Base-by-base conservation (phyloP, 2,888 invertebrate species). In the Sceliomorpha sp. region DNA sequence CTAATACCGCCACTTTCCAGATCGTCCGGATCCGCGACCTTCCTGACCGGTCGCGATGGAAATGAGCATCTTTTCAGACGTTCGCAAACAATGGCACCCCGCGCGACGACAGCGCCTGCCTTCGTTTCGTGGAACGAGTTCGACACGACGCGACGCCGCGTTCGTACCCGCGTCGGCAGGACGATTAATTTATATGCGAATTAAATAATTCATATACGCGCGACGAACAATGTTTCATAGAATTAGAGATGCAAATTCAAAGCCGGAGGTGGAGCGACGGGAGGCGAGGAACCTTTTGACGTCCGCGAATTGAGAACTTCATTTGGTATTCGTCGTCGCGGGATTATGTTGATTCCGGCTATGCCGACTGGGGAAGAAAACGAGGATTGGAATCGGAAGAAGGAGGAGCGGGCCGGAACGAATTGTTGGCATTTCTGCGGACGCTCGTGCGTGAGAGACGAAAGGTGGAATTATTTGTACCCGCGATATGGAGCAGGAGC, bases 171-270 rank as follows among this genome's bases (percentile, higher is more conserved):
- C n/a, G 42, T 55, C 32, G 26, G n/a, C 37, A 26, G 50, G 44
- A 3, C 50, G 51, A 47, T 53, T 24, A 42, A 60, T 68, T 60
- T 48, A n/a, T 45, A 55, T 56, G 50, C 36, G 67, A 68, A 68
- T 68, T 44, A 50, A 68, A 56, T 68, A 60, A 60, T 50, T 60
- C 50, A 60, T 60, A n/a, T n/a, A 56, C 59, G 37, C 45, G n/a
- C 24, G 9, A 8, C 34, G 39, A 67, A 60, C 51, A 56, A 51
- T 56, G 50, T 56, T 42, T 53, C 39, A 39, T 36, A 15, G 32
- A 50, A 50, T 55, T 17, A 55, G 36, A 13, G 37, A 47, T 62
- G 60, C 26, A 39, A 60, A 51, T 60, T 58, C 9, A 12, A 20
- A 5, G 20, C 3, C 3, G 20, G 20, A 20, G 3, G 20, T 5